These are phyloP conservation scores for Micronycteris hirsuta DNA, from an alignment of 2,113 vertebrate genomes.

Conservation along the genomic window DNA sequence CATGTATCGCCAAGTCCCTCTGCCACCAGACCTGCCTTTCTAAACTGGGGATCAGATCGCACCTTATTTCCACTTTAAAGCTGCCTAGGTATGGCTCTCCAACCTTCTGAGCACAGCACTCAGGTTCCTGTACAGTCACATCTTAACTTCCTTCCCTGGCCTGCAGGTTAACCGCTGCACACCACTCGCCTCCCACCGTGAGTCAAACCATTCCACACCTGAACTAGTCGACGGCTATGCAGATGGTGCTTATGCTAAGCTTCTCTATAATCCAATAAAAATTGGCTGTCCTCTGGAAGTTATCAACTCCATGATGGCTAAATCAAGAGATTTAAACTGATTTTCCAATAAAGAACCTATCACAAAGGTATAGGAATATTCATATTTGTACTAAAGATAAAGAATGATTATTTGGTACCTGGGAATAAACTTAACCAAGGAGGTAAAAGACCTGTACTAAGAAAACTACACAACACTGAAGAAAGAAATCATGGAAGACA, in stretches of 20 bases:
- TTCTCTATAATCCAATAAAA: not conserved
- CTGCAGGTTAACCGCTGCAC: not conserved
- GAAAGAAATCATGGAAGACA: too few relatives aligned
- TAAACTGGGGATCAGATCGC: not conserved
- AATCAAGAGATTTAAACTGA: not conserved
- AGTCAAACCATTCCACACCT: not conserved
- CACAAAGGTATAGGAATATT: not conserved
- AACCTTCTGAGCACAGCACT: not conserved
- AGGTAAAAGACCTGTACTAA: too few relatives aligned
- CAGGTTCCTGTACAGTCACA: too few relatives aligned
- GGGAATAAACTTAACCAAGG: too few relatives aligned
- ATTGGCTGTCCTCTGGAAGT: not conserved
- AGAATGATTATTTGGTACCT: not conserved
- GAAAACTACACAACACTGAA: too few relatives aligned
- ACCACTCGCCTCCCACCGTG: not conserved
- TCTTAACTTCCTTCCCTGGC: not conserved
- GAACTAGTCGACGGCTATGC: not conserved
- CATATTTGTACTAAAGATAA: not conserved
- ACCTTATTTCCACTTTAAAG: not conserved
- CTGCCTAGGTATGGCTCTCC: not conserved
- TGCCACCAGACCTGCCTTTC: not conserved
- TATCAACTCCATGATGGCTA: not conserved
- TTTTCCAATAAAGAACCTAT: not conserved
- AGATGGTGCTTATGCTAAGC: rapidly evolving
- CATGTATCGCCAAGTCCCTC: not conserved